Percentiles rank a stretch among this genome's conserved stretches.
These are phyloP conservation scores for Volucella bombylans DNA, from an alignment of 2,888 invertebrate genomes.

Conservation along the genomic window DNA sequence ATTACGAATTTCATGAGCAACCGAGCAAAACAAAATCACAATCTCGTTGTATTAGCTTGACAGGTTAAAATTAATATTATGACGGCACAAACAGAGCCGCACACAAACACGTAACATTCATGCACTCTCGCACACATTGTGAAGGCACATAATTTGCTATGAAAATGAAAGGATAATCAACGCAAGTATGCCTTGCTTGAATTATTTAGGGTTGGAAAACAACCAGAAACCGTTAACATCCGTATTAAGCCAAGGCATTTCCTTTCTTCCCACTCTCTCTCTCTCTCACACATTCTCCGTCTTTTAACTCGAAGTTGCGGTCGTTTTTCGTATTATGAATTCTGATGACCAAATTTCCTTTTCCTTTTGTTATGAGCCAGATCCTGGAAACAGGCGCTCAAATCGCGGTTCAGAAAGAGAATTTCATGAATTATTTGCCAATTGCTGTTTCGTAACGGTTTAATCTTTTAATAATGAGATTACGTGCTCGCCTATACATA, in stretches of 20 bases:
- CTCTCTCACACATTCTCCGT: neutral
- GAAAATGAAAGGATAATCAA: constrained; percentile 70
- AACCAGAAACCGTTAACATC: constrained; percentile 21
- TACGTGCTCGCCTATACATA: neutral
- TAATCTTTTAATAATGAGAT: constrained; percentile 45
- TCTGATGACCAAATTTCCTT: constrained; percentile 26
- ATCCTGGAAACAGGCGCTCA: neutral
- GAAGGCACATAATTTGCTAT: constrained; percentile 40
- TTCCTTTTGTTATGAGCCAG: too few species aligned
- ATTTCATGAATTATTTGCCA: constrained; percentile 39
- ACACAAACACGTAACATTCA: neutral
- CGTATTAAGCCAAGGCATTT: constrained; percentile 7
- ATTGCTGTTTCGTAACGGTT: constrained; percentile 21
- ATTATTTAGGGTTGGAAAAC: constrained; percentile 51
- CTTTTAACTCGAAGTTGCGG: constrained; percentile 24
- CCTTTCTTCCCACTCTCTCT: neutral
- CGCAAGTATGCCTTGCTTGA: constrained; percentile 70
- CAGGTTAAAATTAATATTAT: constrained; percentile 55
- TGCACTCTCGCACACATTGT: too few species aligned
- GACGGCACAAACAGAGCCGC: neutral
- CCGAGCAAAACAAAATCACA: constrained; percentile 36
- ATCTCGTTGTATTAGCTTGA: constrained; percentile 68
- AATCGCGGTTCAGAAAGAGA: constrained; percentile 24
- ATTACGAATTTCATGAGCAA: constrained; percentile 33
- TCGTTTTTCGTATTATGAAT: constrained; percentile 38